Base-by-base conservation (phyloP, 2,113 vertebrate genomes). In the Tricholaema leucomelas region DNA sequence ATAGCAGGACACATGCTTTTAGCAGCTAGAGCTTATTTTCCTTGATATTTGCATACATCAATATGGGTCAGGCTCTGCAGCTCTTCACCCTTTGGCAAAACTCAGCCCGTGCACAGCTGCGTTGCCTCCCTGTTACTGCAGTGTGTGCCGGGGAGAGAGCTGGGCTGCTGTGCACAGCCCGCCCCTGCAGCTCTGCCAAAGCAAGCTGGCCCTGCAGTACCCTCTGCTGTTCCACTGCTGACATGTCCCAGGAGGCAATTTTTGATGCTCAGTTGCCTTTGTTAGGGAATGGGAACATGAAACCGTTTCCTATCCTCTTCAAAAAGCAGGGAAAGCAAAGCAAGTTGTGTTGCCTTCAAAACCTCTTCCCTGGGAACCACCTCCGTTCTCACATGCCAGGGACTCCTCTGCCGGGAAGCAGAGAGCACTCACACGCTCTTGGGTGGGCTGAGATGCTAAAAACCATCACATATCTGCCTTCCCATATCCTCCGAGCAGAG, bases 181-280 rank as follows among this genome's bases (percentile, higher is more conserved):
- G 66, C 17, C 71, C 25, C 10, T 2, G 56, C 82, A 81, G 82
- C 72, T 78, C 72, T 64, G 42, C 82, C 93, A 77, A 48, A 38
- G 52, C 87, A 55, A 77, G 87, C 87, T 74, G 87, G 87, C 85
- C 91, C 89, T 48, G 64, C 91, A 91, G 71, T 88, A 93, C 88
- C 93, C 82, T 90, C 90, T 93, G 86, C 86, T 91, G 77, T 81
- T 83, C 52, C 0, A 1, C 81, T 67, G 42, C 81, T 42, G 78
- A 71, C 72, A 91, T 4, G 11, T 86, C 79, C 81, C 75, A 87
- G 64, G 72, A 94, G 78, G 76, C 38, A 87, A 24, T 35, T 83
- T 70, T 59, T 61, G 69, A 66, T 48, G 52, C 58, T 91, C 67
- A 6, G 20, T 2, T 76, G n/a, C 38, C n/a, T 92, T 81, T 63